Conservation (phyloP, 2,888 invertebrate genomes). For the Aleiodes testaceus region DNA sequence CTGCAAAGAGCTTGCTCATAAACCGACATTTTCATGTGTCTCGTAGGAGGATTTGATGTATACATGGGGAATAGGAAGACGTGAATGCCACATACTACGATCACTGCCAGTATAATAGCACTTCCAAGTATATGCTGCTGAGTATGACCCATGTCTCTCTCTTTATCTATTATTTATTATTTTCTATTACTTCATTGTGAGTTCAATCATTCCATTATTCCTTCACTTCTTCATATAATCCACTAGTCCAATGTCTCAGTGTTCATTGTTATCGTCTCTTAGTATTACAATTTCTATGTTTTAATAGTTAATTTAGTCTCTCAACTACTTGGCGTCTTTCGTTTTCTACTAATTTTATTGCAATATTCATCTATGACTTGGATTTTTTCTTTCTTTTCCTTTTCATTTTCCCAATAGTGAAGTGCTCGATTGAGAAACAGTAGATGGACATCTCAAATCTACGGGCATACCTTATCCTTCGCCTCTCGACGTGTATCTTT, state of each 20-base stretch:
- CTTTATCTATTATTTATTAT: constrained; percentile 29
- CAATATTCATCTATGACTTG: constrained; percentile 33
- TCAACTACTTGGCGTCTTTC: constrained; percentile 47
- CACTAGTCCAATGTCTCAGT: neutral
- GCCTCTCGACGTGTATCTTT: constrained; percentile 58
- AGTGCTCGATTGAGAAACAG: constrained; percentile 33
- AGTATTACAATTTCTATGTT: constrained; percentile 15
- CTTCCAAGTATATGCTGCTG: constrained; percentile 76
- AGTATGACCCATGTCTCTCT: constrained; percentile 74
- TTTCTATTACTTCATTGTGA: neutral
- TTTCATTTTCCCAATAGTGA: constrained; percentile 42
- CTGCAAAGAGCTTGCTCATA: constrained; percentile 76
- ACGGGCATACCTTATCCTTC: constrained; percentile 67
- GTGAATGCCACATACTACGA: constrained; percentile 77
- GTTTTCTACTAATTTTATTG: constrained; percentile 34
- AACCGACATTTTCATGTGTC: constrained; percentile 72
- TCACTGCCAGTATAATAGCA: constrained; percentile 76
- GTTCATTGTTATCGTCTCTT: constrained; percentile 2
- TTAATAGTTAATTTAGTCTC: constrained; percentile 37
- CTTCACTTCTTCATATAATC: no score
- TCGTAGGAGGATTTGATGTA: constrained; percentile 70
- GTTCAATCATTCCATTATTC: no score
- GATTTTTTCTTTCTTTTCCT: constrained; percentile 43
- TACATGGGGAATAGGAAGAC: constrained; percentile 78
- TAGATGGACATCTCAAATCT: constrained; percentile 69